Percentiles rank a stretch among this genome's conserved stretches.
Evolutionary conservation across 2,888 invertebrate genomes (phyloP).

Genomic region (Doris montereyensis): DNA sequence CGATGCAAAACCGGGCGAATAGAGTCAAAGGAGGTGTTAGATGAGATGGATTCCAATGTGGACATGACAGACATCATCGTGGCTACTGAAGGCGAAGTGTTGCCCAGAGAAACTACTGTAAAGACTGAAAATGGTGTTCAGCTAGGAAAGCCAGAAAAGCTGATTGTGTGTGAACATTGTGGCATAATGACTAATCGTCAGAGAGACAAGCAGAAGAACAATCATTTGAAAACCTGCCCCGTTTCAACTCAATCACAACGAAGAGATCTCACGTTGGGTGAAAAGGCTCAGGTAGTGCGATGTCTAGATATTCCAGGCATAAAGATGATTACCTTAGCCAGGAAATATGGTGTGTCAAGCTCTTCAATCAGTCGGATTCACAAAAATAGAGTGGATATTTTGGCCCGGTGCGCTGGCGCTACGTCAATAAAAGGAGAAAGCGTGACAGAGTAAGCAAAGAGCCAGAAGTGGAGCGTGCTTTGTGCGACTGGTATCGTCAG

Average conservation of each 20-base stretch:
- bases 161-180: slow-evolving; percentile 37
- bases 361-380: slow-evolving; percentile 37
- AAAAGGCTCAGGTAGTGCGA: slow-evolving; percentile 32
- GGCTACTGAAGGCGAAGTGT: background rate
- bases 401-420: slow-evolving; percentile 25
- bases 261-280: slow-evolving; percentile 36
- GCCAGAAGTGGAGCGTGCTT: slow-evolving; percentile 35
- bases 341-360: slow-evolving; percentile 35
- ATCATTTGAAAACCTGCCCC: slow-evolving; percentile 27
- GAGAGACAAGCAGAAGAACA: slow-evolving; percentile 3
- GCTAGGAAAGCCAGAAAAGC: slow-evolving; percentile 20
- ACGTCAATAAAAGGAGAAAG: background rate
- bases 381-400: slow-evolving; percentile 35
- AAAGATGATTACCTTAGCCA: slow-evolving; percentile 32
- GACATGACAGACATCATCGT: slow-evolving; percentile 22
- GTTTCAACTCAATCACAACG: background rate
- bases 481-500: slow-evolving; percentile 37
- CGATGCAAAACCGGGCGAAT: background rate
- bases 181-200: slow-evolving; percentile 21
- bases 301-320: slow-evolving; percentile 33
- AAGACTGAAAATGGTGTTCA: background rate
- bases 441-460: slow-evolving; percentile 34
- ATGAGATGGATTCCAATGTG: background rate
- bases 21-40: slow-evolving; percentile 4
- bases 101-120: background rate